Evolutionary conservation across 2,113 vertebrate genomes (phyloP).

Genomic region (Leptosomus discolor): DNA sequence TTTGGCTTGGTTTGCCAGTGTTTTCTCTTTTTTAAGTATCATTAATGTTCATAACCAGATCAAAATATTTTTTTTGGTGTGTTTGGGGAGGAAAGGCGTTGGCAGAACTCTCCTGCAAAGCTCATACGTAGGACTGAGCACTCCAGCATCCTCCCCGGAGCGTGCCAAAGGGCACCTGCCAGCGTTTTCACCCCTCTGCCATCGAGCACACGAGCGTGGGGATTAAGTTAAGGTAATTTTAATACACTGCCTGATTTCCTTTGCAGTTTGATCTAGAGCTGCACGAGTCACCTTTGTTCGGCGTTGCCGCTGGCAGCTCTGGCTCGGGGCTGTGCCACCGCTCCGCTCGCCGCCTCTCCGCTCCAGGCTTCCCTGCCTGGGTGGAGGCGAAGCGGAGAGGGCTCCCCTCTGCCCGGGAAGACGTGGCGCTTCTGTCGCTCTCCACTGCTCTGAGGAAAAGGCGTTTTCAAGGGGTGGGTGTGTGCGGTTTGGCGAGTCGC

Average conservation of each 20-base stretch:
- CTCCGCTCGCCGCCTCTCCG: not conserved
- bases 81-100: not conserved
- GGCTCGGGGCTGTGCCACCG: not conserved
- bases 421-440: accelerated
- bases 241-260: not conserved
- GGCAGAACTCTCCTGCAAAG: not conserved
- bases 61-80: not conserved
- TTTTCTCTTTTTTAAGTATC: not conserved
- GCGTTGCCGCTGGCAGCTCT: not conserved
- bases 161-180: not conserved
- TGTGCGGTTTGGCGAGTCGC: accelerated
- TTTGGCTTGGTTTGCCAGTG: not conserved
- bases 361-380: not conserved
- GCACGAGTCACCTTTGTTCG: not conserved
- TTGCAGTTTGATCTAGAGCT: not conserved
- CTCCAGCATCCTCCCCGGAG: not conserved
- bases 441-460: not conserved
- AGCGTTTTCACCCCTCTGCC: not conserved
- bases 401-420: not conserved
- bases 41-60: not conserved
- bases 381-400: not conserved
- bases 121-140: not conserved
- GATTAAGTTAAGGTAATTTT: not conserved
- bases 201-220: not conserved
- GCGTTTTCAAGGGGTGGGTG: not conserved